phyloP scores from a whole-genome alignment of 2,113 vertebrate species.

The Cynocephalus volans region DNA sequence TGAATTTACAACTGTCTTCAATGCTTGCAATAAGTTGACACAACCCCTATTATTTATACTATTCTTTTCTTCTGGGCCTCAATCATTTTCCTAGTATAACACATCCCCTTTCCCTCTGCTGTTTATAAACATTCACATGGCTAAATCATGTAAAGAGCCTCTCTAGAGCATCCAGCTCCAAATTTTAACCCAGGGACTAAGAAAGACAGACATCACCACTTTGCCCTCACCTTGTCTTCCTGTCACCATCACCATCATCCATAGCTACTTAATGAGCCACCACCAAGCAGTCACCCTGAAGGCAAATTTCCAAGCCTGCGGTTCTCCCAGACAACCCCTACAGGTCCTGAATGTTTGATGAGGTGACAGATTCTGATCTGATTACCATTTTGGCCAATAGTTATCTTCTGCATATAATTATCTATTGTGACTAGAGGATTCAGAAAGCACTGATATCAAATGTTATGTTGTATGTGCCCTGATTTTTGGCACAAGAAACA shows the following conservation, averaged over 20 bases:
- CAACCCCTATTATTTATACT: neutral
- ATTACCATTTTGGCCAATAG: neutral
- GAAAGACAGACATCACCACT: neutral
- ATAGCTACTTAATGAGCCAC: neutral
- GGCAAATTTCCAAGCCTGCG: neutral
- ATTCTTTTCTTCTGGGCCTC: neutral
- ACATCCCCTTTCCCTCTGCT: neutral
- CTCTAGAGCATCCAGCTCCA: neutral
- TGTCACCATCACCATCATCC: too few species aligned
- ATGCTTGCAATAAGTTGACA: neutral
- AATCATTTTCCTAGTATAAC: neutral
- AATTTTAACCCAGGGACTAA: neutral
- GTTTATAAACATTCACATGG: neutral
- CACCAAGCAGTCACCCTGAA: neutral
- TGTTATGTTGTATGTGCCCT: neutral
- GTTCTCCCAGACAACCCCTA: neutral
- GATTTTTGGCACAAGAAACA: neutral
- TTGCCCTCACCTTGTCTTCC: neutral
- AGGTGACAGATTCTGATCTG: neutral
- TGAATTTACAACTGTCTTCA: neutral
- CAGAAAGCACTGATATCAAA: neutral
- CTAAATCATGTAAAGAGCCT: neutral
- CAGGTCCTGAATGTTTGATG: rapidly evolving
- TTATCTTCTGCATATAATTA: rapidly evolving
- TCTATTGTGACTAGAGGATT: neutral